A percentile compares a stretch with the other conserved stretches of the same genome.
Conservation (phyloP, 2,797 vertebrate genomes). For the Spondyliosoma cantharus region DNA sequence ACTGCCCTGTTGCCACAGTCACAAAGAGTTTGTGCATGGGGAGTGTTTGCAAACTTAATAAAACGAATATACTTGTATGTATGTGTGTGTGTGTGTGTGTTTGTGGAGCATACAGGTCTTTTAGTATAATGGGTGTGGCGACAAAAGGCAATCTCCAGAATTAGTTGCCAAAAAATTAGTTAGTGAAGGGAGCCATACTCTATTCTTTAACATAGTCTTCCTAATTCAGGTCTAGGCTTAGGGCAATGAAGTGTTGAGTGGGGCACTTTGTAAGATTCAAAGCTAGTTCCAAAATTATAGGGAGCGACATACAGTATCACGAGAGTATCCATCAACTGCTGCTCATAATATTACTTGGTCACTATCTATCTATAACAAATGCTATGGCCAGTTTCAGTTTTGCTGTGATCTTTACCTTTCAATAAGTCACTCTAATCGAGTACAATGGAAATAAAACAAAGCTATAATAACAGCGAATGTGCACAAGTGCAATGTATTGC, state of each 20-base stretch:
- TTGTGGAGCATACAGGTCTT: conserved; percentile 13
- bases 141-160: conserved; percentile 32
- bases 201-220: background rate
- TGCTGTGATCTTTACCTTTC: conserved; percentile 1
- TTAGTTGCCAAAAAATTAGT: conserved; percentile 12
- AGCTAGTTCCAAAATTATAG: no score
- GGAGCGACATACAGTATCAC: no score
- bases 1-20: conserved; percentile 50
- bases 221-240: background rate
- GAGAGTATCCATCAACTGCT: no score
- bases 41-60: conserved; percentile 55
- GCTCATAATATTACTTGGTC: no score
- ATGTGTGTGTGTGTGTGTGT: conserved; percentile 8
- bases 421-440: background rate
- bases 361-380: no score
- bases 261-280: background rate
- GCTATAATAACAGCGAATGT: conserved; percentile 14
- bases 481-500: conserved; percentile 25
- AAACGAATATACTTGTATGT: conserved; percentile 9
- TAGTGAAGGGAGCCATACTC: background rate
- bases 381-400: background rate
- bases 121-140: conserved; percentile 41
- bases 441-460: conserved; percentile 12
- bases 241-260: background rate
- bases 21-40: conserved; percentile 49